Evolutionary conservation across 2,888 invertebrate genomes (phyloP).

Genomic region (Catocala fraxini): DNA sequence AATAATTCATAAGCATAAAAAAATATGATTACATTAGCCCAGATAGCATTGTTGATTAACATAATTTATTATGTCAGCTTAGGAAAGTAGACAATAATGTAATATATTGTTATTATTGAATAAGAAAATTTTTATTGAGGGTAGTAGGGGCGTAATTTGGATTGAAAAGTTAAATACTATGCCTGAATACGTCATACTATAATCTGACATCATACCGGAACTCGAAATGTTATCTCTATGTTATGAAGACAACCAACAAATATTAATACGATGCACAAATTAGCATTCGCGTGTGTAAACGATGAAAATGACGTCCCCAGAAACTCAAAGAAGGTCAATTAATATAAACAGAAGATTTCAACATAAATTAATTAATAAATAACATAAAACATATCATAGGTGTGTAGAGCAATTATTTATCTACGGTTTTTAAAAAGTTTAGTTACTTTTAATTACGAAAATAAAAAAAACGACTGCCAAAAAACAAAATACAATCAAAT

Average conservation of each 20-base stretch:
- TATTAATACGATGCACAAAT: conserved; percentile 30
- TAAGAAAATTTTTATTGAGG: too few species aligned
- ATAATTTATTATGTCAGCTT: conserved; percentile 26
- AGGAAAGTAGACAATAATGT: neutral
- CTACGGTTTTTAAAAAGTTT: conserved; percentile 15
- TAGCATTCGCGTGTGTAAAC: conserved; percentile 21
- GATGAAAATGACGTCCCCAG: conserved; percentile 40
- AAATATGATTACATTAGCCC: conserved; percentile 33
- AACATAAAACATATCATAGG: neutral
- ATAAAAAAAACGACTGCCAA: conserved; percentile 39
- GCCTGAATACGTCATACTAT: conserved; percentile 8
- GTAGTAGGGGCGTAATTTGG: conserved; percentile 12
- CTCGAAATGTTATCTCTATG: conserved; percentile 17
- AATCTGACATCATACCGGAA: conserved; percentile 48
- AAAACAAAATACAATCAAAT: conserved; percentile 45
- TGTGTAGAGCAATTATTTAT: neutral
- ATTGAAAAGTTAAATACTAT: conserved; percentile 37
- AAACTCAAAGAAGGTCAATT: conserved; percentile 46
- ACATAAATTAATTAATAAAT: conserved; percentile 10
- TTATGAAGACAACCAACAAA: conserved; percentile 10
- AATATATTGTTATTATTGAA: conserved; percentile 4
- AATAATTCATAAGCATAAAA: conserved; percentile 46
- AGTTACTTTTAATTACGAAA: conserved; percentile 42
- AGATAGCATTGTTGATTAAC: conserved; percentile 60
- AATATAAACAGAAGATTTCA: conserved; percentile 34